Base-by-base conservation (phyloP, 1,140 invertebrate species). In the Drosophila leontia region DNA sequence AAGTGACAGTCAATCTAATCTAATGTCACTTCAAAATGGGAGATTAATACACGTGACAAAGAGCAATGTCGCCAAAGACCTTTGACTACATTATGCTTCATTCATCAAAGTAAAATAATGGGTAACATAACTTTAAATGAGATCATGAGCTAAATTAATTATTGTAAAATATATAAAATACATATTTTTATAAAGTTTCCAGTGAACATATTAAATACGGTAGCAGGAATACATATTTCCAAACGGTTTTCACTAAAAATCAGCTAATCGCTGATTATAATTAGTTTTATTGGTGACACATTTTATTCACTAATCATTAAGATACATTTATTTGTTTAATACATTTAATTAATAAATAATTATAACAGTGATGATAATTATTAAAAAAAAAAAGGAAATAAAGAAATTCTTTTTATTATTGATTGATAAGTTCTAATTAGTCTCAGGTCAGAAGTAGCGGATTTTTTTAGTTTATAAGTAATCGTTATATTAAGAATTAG, bases 1-100 rank as follows among this genome's bases (percentile, higher is more conserved):
- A 55, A 15, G 7, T 23, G 34, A 23, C 51, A 7, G 17, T 55
- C 53, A 55, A 39, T 55, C 53, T 55, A 55, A 55, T 55, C 53
- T 23, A 3, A 7, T 39, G 19, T 37, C 19, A 23, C 34, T 39
- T 37, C 1, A 15, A 9, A 19, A 37, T 39, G 13, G 7, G 19
- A 55, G 51, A 55, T 39, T n/a, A 55, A 37, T 15, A n/a, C 13
- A 23, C 6, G 17, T 55, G 35, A 23, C 19, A 55, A 15, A 23
- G 17, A 15, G 51, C 51, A 15, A 23, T 23, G 51, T 15, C 19
- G 37, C 7, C 19, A 15, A 23, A 15, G 17, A 34, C 3, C 7
- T 35, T 19, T 35, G 12, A 13, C 17, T 3, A 23, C 34, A 37
- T 39, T 23, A 55, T 37, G 12, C 26, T 29, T 29, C 26, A 29